phyloP scores from a whole-genome alignment of 2,888 invertebrate species.

The Unio delphinus region DNA sequence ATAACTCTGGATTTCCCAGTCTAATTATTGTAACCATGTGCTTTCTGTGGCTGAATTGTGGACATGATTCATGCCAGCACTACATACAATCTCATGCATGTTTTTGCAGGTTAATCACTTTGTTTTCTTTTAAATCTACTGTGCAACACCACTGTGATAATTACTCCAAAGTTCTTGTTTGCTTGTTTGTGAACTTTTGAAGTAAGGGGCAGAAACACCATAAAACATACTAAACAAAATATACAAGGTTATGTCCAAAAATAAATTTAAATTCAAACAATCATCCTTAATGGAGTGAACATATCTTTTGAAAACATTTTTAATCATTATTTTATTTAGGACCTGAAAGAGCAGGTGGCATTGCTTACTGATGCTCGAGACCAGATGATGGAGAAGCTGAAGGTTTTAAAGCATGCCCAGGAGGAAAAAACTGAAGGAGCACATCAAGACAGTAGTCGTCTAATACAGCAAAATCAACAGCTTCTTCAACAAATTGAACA shows the following conservation, averaged over 20 bases:
- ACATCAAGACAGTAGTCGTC: constrained; percentile 27
- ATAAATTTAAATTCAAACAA: too few species aligned
- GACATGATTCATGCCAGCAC: too few species aligned
- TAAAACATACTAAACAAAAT: too few species aligned
- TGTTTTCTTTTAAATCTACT: not conserved
- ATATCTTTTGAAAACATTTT: too few species aligned
- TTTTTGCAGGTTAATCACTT: too few species aligned
- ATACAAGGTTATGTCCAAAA: too few species aligned
- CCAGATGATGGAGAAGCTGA: constrained; percentile 42
- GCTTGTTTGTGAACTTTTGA: not conserved
- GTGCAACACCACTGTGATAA: not conserved
- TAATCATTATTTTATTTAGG: constrained; percentile 33
- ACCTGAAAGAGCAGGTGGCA: constrained; percentile 48
- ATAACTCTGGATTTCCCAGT: too few species aligned
- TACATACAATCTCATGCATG: too few species aligned
- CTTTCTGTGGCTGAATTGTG: too few species aligned
- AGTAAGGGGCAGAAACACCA: not conserved
- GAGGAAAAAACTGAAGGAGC: constrained; percentile 11
- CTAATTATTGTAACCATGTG: too few species aligned
- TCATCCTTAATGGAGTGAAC: too few species aligned
- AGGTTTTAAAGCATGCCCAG: constrained; percentile 30
- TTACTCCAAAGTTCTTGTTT: constrained; percentile 1
- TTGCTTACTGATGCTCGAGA: constrained; percentile 57
- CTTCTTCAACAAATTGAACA: constrained; percentile 24
- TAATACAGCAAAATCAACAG: constrained; percentile 31